These are phyloP conservation scores for Narcine bancroftii DNA, from an alignment of 2,113 vertebrate species.

Conservation along the genomic window DNA sequence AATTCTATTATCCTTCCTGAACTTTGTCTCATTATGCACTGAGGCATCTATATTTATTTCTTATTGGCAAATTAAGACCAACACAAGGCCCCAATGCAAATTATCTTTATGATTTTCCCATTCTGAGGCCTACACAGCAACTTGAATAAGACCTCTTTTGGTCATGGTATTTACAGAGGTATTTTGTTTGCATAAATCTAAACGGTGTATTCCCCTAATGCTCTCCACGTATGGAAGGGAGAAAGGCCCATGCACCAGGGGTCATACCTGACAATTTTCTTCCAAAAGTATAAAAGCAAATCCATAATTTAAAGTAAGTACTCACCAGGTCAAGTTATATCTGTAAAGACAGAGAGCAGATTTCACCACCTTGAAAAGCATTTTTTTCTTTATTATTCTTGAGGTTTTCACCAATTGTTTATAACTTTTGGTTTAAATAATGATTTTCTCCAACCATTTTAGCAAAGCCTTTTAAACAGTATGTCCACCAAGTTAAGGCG, in stretches of 20 bases:
- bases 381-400: neutral
- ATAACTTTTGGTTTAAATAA: neutral
- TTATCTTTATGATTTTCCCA: neutral
- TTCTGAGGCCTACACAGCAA: neutral
- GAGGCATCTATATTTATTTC: neutral
- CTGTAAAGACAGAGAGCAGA: too few relatives aligned
- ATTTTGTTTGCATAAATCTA: too few relatives aligned
- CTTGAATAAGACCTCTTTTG: too few relatives aligned
- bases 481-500: neutral
- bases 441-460: neutral
- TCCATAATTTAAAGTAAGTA: too few relatives aligned
- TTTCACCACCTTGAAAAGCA: too few relatives aligned
- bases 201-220: too few relatives aligned
- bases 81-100: neutral
- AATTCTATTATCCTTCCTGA: neutral
- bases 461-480: neutral
- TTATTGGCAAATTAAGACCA: neutral
- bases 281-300: neutral
- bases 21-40: neutral
- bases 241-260: too few relatives aligned
- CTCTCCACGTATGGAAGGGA: too few relatives aligned
- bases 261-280: neutral
- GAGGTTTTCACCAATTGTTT: neutral
- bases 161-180: too few relatives aligned
- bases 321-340: too few relatives aligned